Percentiles rank a stretch among this genome's conserved stretches.
phyloP scores from a whole-genome alignment of 2,888 invertebrate species.

The Lycia hirtaria region DNA sequence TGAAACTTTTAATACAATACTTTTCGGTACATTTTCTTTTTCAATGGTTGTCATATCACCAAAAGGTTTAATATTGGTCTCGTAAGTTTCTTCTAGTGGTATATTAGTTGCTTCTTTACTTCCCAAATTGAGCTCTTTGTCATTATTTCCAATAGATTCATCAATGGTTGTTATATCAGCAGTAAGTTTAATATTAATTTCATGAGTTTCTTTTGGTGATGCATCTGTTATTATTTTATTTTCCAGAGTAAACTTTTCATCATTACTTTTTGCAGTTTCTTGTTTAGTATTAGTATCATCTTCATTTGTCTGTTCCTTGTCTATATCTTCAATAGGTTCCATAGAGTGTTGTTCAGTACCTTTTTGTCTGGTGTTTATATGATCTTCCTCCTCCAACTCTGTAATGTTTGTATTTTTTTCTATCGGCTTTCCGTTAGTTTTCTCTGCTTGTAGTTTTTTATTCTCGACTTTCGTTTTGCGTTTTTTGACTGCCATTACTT shows the following conservation, averaged over 20 bases:
- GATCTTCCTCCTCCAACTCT: too few species aligned
- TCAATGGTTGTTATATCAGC: too few species aligned
- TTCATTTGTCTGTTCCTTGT: not conserved
- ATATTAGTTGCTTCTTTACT: too few species aligned
- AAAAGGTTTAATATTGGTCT: too few species aligned
- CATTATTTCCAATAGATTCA: too few species aligned
- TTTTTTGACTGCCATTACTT: slow-evolving; percentile 30
- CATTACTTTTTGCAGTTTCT: slow-evolving; percentile 1
- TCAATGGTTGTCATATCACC: too few species aligned
- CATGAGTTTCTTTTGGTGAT: not conserved
- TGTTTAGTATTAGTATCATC: too few species aligned
- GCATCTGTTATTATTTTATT: not conserved
- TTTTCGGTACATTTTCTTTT: too few species aligned
- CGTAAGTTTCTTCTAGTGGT: too few species aligned
- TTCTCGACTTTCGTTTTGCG: slow-evolving; percentile 15
- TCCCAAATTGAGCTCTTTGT: too few species aligned
- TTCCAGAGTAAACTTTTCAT: not conserved
- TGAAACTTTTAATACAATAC: too few species aligned
- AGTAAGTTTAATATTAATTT: too few species aligned
- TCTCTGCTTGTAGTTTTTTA: not conserved
- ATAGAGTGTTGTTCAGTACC: not conserved
- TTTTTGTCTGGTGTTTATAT: not conserved
- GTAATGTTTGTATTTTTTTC: not conserved
- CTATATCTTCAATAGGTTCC: not conserved
- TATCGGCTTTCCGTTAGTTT: not conserved